Evolutionary conservation across 2,113 vertebrate species (phyloP).

Genomic region (Apaloderma vittatum): DNA sequence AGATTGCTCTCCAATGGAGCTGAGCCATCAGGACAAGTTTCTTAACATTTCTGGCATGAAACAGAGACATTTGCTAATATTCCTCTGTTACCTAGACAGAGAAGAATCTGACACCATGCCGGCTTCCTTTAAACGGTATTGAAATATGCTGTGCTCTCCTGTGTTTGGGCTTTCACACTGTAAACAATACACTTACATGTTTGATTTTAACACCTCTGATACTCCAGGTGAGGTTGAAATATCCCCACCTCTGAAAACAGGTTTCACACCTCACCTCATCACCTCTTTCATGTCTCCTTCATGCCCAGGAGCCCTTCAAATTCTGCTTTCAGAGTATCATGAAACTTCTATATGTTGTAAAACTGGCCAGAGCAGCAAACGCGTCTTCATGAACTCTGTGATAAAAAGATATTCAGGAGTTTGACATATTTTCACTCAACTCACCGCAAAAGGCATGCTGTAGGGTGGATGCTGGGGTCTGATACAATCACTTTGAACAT

Average conservation of each 20-base stretch:
- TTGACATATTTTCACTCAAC: background rate
- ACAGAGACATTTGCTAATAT: background rate
- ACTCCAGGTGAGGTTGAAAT: background rate
- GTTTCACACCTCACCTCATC: background rate
- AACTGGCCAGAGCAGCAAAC: background rate
- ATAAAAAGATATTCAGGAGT: background rate
- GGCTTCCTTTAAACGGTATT: background rate
- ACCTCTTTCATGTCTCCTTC: background rate
- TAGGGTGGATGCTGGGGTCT: background rate
- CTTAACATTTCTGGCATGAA: slow-evolving; percentile 12
- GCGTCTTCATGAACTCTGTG: background rate
- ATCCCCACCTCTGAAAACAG: background rate
- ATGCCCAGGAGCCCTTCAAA: background rate
- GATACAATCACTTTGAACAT: background rate
- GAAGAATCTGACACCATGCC: background rate
- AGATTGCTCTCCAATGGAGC: background rate
- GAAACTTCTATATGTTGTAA: background rate
- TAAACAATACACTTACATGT: background rate
- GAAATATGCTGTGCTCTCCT: background rate
- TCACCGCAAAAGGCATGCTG: background rate
- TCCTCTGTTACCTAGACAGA: background rate
- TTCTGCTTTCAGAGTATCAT: background rate
- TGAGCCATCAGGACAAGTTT: background rate
- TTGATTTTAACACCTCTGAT: background rate
- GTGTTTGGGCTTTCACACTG: background rate